A percentile compares a stretch with the other conserved stretches of the same genome.
Conservation (phyloP, 2,797 vertebrate genomes). For the Cetoscarus ocellatus region DNA sequence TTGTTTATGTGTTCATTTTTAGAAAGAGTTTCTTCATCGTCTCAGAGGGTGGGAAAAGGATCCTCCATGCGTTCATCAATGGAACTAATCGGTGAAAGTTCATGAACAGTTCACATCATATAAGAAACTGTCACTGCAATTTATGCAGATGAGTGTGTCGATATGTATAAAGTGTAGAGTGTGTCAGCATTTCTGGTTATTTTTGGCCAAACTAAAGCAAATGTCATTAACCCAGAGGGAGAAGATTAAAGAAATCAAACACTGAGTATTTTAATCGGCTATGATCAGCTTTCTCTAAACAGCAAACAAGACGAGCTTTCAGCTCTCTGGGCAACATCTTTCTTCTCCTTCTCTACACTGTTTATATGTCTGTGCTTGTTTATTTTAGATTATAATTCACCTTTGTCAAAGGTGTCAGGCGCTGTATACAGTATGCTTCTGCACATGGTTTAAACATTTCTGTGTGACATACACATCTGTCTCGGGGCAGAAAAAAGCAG, state of each 20-base stretch:
- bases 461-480: slow-evolving; percentile 53
- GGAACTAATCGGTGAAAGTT: slow-evolving; percentile 13
- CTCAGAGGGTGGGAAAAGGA: not conserved
- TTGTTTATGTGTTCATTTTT: slow-evolving; percentile 1
- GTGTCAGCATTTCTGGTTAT: not conserved
- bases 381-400: slow-evolving; percentile 8
- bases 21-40: not conserved
- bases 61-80: slow-evolving; percentile 7
- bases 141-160: slow-evolving; percentile 11
- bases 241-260: not conserved
- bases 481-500: slow-evolving; percentile 32
- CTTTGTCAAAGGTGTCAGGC: slow-evolving; percentile 22
- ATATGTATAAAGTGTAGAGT: not conserved
- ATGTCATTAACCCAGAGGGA: slow-evolving; percentile 4
- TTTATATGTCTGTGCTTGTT: not conserved
- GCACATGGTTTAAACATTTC: slow-evolving; percentile 47
- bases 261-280: not conserved
- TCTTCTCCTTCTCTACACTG: not conserved
- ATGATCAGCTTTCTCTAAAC: not conserved
- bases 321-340: not conserved
- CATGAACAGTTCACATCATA: slow-evolving; percentile 12
- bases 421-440: slow-evolving; percentile 13
- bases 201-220: not conserved
- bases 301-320: not conserved
- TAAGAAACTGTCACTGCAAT: not conserved